Base-by-base conservation (phyloP, 2,888 invertebrate genomes). In the Galerucella nymphaeae region DNA sequence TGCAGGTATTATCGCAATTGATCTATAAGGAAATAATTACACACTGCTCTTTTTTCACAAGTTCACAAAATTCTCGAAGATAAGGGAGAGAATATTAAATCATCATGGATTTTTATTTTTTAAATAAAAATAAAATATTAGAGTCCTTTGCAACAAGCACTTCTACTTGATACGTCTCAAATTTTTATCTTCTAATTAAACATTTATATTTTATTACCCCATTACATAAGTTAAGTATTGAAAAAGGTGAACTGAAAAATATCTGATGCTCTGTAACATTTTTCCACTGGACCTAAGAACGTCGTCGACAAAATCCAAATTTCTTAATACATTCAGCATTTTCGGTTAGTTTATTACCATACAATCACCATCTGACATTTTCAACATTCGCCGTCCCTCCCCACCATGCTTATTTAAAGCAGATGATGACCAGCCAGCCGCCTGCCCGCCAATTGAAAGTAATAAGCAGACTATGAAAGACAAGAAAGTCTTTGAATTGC, bases 381-480 rank as follows among this genome's bases (percentile, higher is more conserved):
- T 18, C 41, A 20, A 42, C 18, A 45, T n/a, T 59, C 23, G 13
- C 30, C 48, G 48, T 18, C 63, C 63, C 16, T 61, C 38, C 57
- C 57, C 14, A 14, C 53, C 61, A 55, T 61, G 45, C 63, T 70
- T 63, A 70, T 70, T 70, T 63, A 63, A 68, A 74, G 61, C 74
- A 71, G 71, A 74, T 74, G 73, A 70, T 58, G 61, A 61, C 61
- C 74, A 71, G 45, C 55, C 65, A 59, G 59, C 67, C 71, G 66
- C 72, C 68, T 42, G 64, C 65, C 68, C 74, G 74, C 71, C 74
- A 74, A 71, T 74, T 65, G 71, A 64, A 42, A 67, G 71, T 74
- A 74, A 74, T 74, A 74, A 74, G 70, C 74, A 70, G 61, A 58
- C 59, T 59, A 74, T 67, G 74, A 74, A 70, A 74, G 74, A 71